Evolutionary conservation across 2,113 vertebrate genomes (phyloP).

Genomic region (Narcine bancroftii): DNA sequence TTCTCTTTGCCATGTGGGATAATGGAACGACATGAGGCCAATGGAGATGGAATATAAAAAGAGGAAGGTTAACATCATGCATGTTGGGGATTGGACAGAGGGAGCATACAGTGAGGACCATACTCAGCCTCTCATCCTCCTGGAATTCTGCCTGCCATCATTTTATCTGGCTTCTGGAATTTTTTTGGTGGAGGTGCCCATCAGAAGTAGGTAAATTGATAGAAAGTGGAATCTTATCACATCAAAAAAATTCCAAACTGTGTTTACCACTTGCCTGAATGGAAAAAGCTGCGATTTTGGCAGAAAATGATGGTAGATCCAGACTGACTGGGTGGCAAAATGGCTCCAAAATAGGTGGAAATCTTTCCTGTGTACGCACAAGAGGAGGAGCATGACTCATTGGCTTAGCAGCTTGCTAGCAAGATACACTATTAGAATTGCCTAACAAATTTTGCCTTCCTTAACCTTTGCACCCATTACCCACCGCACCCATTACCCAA

Average conservation of each 20-base stretch:
- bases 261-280: background rate
- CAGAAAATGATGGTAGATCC: background rate
- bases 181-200: background rate
- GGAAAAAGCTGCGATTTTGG: background rate
- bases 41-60: background rate
- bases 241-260: too few relatives aligned
- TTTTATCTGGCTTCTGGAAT: background rate
- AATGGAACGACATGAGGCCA: background rate
- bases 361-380: background rate
- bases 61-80: background rate
- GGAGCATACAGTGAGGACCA: background rate
- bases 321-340: background rate
- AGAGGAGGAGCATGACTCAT: background rate
- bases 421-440: background rate
- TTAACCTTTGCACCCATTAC: background rate
- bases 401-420: background rate
- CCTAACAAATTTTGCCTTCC: too few relatives aligned
- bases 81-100: background rate
- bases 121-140: background rate
- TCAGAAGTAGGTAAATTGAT: background rate
- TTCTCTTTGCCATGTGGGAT: background rate
- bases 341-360: background rate
- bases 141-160: background rate
- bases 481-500: background rate
- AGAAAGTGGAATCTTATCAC: background rate